Evolutionary conservation across 2,113 vertebrate genomes (phyloP).

Genomic region (Oncorhynchus masou): DNA sequence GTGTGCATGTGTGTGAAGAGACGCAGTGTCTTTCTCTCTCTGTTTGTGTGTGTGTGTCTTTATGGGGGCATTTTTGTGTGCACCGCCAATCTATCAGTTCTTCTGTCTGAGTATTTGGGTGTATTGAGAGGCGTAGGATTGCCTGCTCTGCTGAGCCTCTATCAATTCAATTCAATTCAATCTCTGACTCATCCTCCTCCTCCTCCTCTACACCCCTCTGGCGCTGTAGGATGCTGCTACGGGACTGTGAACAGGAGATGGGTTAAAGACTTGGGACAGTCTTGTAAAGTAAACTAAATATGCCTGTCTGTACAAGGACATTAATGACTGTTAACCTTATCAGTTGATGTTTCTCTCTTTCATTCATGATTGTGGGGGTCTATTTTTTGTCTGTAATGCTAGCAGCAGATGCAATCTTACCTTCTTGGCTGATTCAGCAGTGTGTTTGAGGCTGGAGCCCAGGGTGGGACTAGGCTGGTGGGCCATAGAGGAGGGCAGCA

Average conservation of each 20-base stretch:
- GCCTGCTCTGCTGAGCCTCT: slow-evolving; percentile 31
- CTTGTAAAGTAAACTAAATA: not conserved
- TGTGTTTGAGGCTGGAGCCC: not conserved
- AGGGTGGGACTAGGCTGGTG: slow-evolving; percentile 7
- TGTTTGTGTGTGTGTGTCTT: not conserved
- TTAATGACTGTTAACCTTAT: not conserved
- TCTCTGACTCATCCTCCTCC: slow-evolving; percentile 46
- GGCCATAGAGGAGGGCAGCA: slow-evolving; percentile 23
- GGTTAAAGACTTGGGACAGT: not conserved
- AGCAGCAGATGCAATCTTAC: slow-evolving; percentile 38
- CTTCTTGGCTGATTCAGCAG: slow-evolving; percentile 42
- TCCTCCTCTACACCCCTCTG: slow-evolving; percentile 51
- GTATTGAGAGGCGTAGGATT: slow-evolving; percentile 62
- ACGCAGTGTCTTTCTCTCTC: no score
- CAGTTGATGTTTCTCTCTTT: not conserved
- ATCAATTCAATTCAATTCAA: no score
- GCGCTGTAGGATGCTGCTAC: slow-evolving; percentile 26
- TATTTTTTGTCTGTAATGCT: not conserved
- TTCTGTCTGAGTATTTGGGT: slow-evolving; percentile 35
- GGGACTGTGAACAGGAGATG: slow-evolving; percentile 39
- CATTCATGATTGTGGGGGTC: not conserved
- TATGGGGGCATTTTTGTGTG: not conserved
- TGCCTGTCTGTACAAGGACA: not conserved
- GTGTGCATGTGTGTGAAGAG: no score
- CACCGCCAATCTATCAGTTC: not conserved